Conservation (phyloP, 2,888 invertebrate genomes). For the Andrena praecox region DNA sequence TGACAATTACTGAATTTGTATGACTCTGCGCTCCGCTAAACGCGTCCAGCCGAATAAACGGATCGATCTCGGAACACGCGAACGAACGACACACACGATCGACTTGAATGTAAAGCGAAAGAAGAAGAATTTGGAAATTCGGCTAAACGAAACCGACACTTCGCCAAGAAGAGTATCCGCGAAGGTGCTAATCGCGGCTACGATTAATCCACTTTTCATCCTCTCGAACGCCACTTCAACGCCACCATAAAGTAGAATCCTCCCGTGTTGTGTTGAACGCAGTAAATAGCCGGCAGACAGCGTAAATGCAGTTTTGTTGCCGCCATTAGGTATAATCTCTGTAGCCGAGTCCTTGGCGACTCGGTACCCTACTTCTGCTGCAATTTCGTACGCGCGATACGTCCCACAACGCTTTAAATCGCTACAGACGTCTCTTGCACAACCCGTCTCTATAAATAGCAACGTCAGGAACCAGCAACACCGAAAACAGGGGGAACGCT, state of each 20-base stretch:
- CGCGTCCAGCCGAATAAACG: too few relatives aligned
- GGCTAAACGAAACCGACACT: too few relatives aligned
- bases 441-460: slow-evolving; percentile 40
- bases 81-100: background rate
- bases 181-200: too few relatives aligned
- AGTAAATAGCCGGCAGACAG: background rate
- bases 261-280: background rate
- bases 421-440: slow-evolving; percentile 28
- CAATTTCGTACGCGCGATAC: slow-evolving; percentile 50
- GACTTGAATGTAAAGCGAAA: too few relatives aligned
- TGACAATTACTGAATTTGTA: slow-evolving; percentile 25
- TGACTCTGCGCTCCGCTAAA: background rate
- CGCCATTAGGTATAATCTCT: slow-evolving; percentile 10
- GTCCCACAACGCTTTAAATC: slow-evolving; percentile 53
- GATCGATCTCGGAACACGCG: background rate
- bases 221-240: background rate
- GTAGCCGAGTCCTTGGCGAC: slow-evolving; percentile 45
- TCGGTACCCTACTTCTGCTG: slow-evolving; percentile 54
- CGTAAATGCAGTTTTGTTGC: slow-evolving; percentile 14
- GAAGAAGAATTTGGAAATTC: too few relatives aligned
- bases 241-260: background rate
- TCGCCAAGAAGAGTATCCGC: too few relatives aligned
- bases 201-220: too few relatives aligned
- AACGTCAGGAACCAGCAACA: slow-evolving; percentile 14
- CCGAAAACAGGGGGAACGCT: background rate